Conservation (phyloP, 2,797 vertebrate species). For the Brachymystax lenok region DNA sequence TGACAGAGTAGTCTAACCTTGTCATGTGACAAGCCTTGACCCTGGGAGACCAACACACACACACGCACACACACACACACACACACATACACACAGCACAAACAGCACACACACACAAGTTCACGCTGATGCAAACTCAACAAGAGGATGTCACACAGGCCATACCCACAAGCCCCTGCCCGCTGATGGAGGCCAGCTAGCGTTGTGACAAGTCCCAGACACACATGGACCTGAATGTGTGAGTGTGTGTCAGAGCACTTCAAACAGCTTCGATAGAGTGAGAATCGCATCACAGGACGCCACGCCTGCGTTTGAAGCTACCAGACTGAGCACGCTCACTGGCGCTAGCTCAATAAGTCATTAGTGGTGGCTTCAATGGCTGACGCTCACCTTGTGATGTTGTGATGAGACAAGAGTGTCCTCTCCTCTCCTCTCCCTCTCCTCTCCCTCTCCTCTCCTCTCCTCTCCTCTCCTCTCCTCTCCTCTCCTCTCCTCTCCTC, state of each 20-base stretch:
- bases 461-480: too few species aligned
- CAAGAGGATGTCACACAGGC: constrained; percentile 10
- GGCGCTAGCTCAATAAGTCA: constrained; percentile 67
- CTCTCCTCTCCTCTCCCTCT: constrained; percentile 23
- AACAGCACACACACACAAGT: not conserved
- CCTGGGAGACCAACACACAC: constrained; percentile 48
- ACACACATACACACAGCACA: not conserved
- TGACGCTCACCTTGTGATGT: constrained; percentile 59
- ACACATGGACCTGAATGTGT: constrained; percentile 12
- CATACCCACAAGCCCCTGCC: constrained; percentile 7
- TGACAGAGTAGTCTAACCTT: too few species aligned
- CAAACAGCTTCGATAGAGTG: constrained; percentile 45
- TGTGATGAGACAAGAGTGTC: constrained; percentile 58
- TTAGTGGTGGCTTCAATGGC: constrained; percentile 59
- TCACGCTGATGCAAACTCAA: constrained; percentile 14
- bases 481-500: constrained; percentile 29
- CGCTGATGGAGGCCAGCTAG: constrained; percentile 1
- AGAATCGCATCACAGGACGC: constrained; percentile 41
- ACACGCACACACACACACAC: constrained; percentile 12
- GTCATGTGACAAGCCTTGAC: not conserved
- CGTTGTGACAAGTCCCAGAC: not conserved
- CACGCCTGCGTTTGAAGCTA: constrained; percentile 53
- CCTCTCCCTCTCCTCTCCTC: not conserved
- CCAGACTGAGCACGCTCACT: constrained; percentile 61
- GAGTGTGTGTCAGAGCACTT: constrained; percentile 32